phyloP scores from a whole-genome alignment of 2,797 vertebrate species.

The Hypotaenidia philippensis region DNA sequence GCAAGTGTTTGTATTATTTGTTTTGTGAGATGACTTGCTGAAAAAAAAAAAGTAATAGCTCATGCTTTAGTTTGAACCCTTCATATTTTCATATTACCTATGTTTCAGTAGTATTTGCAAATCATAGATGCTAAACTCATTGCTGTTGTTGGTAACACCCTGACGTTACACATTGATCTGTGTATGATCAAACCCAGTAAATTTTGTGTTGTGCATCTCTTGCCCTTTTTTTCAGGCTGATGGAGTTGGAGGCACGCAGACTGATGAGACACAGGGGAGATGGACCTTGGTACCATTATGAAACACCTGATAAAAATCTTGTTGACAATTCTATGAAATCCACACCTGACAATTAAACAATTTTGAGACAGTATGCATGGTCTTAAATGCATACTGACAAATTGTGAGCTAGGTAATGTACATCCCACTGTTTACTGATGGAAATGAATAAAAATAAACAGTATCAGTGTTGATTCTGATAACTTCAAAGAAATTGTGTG shows the following conservation, averaged over 20 bases:
- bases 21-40: background rate
- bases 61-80: background rate
- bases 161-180: background rate
- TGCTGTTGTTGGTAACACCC: background rate
- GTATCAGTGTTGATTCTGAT: background rate
- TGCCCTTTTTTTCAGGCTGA: conserved; percentile 74
- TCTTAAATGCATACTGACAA: background rate
- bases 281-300: conserved; percentile 89
- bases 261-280: conserved; percentile 91
- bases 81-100: background rate
- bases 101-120: background rate
- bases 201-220: background rate
- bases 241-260: conserved; percentile 83
- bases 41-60: background rate
- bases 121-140: background rate
- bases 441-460: background rate
- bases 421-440: conserved; percentile 12
- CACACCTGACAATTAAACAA: conserved; percentile 87
- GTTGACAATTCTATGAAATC: conserved; percentile 86
- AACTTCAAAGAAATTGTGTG: background rate
- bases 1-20: background rate
- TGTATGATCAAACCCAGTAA: background rate
- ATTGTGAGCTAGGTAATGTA: conserved; percentile 27
- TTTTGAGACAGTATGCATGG: background rate
- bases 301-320: conserved; percentile 84